Evolutionary conservation across 2,797 vertebrate species (phyloP), one percentile per base, ranked within the genome.

Genomic region (Sebastes miniatus): DNA sequence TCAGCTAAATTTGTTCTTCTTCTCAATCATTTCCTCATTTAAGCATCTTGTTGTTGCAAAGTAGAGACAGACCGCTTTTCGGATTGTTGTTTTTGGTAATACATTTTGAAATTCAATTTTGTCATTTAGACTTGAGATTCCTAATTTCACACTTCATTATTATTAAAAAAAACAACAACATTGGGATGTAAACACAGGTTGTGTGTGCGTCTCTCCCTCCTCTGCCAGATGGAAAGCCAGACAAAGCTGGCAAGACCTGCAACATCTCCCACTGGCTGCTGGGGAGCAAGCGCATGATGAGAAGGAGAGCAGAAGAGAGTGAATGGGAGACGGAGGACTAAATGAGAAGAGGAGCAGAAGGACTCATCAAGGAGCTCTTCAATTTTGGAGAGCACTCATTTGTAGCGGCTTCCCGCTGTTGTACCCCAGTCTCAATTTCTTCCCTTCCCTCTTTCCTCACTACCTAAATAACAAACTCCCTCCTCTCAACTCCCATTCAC

Each of bases 291-390:
- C 57, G 9, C 73, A 67, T 66, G 80, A 86, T 69, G 83, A 79
- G 80, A 76, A 62, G 66, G 81, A 50, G 74, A 79, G 63, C 57
- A 56, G 78, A 66, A 50, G 76, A 72, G 80, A 81, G 72, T 72
- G 83, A 86, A 89, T 79, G 88, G 77, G 88, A 73, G 59, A 77
- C 79, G 56, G 77, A 88, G 78, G 81, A 88, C 80, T 75, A 86
- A 70, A 88, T 58, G 78, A 89, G 84, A 82, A 70, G 77, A 80
- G 66, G 73, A 87, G 88, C 89, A 94, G 88, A 91, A 92, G 87
- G 89, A 83, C 89, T 87, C 88, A 91, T 92, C 83, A 89, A 91
- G 86, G 87, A 91, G 75, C 84, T 87, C 87, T 88, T 92, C 87
- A 81, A 65, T 91, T 93, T 89, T 90, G 89, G 86, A 92, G 84